Conservation (phyloP, 2,797 vertebrate species). For the Nyctibius grandis region DNA sequence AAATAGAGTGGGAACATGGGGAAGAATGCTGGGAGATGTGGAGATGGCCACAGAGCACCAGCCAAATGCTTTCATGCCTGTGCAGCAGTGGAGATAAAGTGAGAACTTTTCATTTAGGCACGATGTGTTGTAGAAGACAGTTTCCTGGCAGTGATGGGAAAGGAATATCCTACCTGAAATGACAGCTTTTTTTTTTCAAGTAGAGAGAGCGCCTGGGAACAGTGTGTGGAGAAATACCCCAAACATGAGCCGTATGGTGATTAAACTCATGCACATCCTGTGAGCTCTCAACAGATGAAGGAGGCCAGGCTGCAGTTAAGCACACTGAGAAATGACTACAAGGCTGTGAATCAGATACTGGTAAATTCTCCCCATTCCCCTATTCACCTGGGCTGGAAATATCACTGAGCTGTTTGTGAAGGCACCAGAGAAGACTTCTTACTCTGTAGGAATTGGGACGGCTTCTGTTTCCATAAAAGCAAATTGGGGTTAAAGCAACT, state of each 20-base stretch:
- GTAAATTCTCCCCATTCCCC: background rate
- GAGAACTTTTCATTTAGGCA: background rate
- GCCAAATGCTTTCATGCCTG: background rate
- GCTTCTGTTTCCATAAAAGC: background rate
- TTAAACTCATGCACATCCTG: background rate
- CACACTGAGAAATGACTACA: background rate
- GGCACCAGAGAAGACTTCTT: background rate
- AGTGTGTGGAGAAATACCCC: no score
- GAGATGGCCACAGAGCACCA: background rate
- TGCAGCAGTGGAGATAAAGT: rapidly evolving
- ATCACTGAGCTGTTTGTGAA: background rate
- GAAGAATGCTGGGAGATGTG: background rate
- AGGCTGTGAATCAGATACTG: background rate
- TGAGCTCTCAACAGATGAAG: background rate
- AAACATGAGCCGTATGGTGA: background rate
- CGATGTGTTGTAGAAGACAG: background rate
- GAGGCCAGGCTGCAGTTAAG: background rate
- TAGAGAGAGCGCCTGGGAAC: background rate
- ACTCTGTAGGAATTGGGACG: background rate
- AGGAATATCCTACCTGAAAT: background rate
- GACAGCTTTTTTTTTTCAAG: background rate
- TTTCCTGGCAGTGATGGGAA: background rate
- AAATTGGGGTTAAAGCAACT: background rate
- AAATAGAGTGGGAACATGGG: background rate
- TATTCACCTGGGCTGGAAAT: background rate